A percentile compares a stretch with the other conserved stretches of the same genome.
Evolutionary conservation across 2,888 invertebrate genomes (phyloP).

Genomic region (Muschampia plurimacula): DNA sequence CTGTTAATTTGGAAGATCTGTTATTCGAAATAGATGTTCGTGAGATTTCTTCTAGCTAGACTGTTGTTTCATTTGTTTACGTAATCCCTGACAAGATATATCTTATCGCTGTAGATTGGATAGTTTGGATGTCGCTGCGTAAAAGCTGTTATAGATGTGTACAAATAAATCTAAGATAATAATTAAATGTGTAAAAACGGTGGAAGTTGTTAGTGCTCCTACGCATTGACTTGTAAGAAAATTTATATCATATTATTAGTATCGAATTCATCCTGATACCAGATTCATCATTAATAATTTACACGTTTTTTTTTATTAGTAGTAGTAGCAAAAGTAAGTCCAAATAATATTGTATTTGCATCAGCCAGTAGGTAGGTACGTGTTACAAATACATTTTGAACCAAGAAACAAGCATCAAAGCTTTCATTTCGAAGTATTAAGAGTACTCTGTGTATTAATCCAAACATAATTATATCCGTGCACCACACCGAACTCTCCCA

Average conservation of each 20-base stretch:
- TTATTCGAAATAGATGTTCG: constrained; percentile 70
- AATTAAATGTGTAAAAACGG: not conserved
- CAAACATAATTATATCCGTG: constrained; percentile 59
- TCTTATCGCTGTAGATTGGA: constrained; percentile 15
- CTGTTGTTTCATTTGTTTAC: constrained; percentile 45
- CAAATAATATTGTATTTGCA: too few relatives aligned
- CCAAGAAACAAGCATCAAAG: constrained; percentile 1
- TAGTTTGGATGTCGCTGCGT: not conserved
- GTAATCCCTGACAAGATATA: constrained; percentile 32
- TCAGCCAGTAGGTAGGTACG: not conserved
- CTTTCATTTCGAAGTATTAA: not conserved
- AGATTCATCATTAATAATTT: too few relatives aligned
- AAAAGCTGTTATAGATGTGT: not conserved
- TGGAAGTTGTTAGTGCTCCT: too few relatives aligned
- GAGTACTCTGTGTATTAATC: constrained; percentile 38
- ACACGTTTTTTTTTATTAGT: too few relatives aligned
- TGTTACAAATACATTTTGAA: not conserved
- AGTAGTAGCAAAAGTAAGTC: too few relatives aligned
- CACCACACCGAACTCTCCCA: constrained; percentile 60
- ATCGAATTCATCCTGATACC: too few relatives aligned
- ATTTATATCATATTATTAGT: too few relatives aligned
- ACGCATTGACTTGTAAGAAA: too few relatives aligned
- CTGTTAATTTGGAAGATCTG: constrained; percentile 71
- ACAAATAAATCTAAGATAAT: too few relatives aligned
- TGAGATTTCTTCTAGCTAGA: constrained; percentile 62